Evolutionary conservation across 1,140 invertebrate species (phyloP).

Genomic region (Steinernema feltiae): DNA sequence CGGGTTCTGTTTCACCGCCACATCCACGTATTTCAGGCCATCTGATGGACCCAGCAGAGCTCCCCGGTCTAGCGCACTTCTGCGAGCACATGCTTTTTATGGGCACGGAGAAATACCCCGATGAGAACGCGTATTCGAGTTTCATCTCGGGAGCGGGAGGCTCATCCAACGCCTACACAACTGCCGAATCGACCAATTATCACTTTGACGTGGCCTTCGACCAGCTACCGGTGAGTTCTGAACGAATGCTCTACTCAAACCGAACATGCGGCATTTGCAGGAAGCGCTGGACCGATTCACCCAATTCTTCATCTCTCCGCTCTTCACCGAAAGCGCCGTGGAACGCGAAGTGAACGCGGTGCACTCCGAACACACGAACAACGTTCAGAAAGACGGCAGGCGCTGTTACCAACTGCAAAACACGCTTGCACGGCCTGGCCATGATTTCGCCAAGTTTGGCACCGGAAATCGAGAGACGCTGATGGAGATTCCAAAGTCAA

Average conservation of each 20-base stretch:
- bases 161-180: slow-evolving; percentile 78
- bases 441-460: slow-evolving; percentile 36
- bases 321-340: slow-evolving; percentile 82
- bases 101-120: slow-evolving; percentile 80
- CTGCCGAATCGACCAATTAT: slow-evolving; percentile 81
- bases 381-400: slow-evolving; percentile 79
- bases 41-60: slow-evolving; percentile 76
- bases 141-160: slow-evolving; percentile 84
- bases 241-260: slow-evolving; percentile 47
- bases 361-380: slow-evolving; percentile 90
- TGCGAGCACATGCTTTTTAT: slow-evolving; percentile 96
- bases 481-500: slow-evolving; percentile 71
- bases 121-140: slow-evolving; percentile 73
- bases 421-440: slow-evolving; percentile 60
- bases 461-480: slow-evolving; percentile 75
- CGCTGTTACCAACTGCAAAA: slow-evolving; percentile 75
- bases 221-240: too few species aligned
- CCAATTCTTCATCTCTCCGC: slow-evolving; percentile 84
- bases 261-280: background rate
- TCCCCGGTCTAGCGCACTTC: slow-evolving; percentile 88
- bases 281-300: slow-evolving; percentile 67
- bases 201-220: slow-evolving; percentile 87
- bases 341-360: slow-evolving; percentile 90
- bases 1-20: too few species aligned
- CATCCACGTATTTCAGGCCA: too few species aligned